Percentiles rank a stretch among this genome's conserved stretches.
These are phyloP conservation scores for Ia io DNA, from an alignment of 2,113 vertebrate genomes.

Conservation along the genomic window DNA sequence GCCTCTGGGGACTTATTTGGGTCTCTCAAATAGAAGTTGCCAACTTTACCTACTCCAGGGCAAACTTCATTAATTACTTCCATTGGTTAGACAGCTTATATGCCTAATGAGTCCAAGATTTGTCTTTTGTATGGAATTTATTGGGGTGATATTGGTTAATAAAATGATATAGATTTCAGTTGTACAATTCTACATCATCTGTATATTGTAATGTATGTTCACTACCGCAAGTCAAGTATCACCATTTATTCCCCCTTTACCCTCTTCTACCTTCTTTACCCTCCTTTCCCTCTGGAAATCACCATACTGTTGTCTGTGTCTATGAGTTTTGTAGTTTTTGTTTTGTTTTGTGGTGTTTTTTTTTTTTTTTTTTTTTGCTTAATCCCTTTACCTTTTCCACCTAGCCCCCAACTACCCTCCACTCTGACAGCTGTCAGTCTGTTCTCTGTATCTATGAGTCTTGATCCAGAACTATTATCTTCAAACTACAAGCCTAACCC, in stretches of 20 bases:
- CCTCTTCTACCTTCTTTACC: background rate
- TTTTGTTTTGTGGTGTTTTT: background rate
- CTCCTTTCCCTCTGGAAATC: background rate
- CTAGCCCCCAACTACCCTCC: background rate
- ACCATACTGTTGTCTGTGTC: background rate
- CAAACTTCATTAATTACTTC: background rate
- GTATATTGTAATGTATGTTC: background rate
- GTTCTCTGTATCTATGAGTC: background rate
- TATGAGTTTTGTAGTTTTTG: background rate
- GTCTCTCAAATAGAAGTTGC: background rate
- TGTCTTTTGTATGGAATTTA: background rate
- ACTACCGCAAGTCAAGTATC: background rate
- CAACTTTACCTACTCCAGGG: background rate
- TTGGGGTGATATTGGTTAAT: background rate
- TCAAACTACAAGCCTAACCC: background rate
- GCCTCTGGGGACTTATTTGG: background rate
- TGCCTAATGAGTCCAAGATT: background rate
- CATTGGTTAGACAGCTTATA: background rate
- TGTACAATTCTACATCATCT: background rate
- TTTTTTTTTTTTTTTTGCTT: too few species aligned
- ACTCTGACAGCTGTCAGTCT: background rate
- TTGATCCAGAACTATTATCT: background rate
- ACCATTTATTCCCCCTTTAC: background rate
- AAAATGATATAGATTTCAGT: background rate
- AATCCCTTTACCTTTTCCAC: background rate